Conservation (phyloP, 1,140 invertebrate species). For the Agrilus planipennis region DNA sequence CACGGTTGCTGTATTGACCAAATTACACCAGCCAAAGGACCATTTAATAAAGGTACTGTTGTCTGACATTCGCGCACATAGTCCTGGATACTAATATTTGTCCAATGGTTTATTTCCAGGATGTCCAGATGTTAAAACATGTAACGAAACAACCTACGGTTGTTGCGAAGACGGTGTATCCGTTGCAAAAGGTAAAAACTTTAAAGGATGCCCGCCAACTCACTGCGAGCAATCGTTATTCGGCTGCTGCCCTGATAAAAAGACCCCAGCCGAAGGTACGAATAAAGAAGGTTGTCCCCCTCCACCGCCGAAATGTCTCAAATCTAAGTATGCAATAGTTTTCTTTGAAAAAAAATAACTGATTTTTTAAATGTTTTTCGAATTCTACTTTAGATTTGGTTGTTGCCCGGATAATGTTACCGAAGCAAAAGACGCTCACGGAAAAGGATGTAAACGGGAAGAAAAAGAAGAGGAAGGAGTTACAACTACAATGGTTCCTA, state of each 20-base stretch:
- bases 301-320: slow-evolving; percentile 47
- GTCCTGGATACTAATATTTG: slow-evolving; percentile 5
- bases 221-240: slow-evolving; percentile 67
- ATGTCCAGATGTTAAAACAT: slow-evolving; percentile 60
- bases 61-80: neutral
- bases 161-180: slow-evolving; percentile 87
- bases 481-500: slow-evolving; percentile 29
- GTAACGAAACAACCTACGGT: slow-evolving; percentile 68
- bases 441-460: slow-evolving; percentile 48
- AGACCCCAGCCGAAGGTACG: slow-evolving; percentile 67
- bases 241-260: slow-evolving; percentile 76
- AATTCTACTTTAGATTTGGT: slow-evolving; percentile 42
- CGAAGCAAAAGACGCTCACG: slow-evolving; percentile 51
- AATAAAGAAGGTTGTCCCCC: slow-evolving; percentile 72
- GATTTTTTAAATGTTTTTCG: slow-evolving; percentile 37
- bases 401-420: slow-evolving; percentile 69
- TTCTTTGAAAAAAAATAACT: slow-evolving; percentile 43
- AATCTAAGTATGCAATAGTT: slow-evolving; percentile 52
- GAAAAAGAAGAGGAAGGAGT: slow-evolving; percentile 29
- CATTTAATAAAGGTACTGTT: slow-evolving; percentile 60
- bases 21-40: slow-evolving; percentile 67
- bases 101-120: slow-evolving; percentile 32
- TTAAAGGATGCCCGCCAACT: slow-evolving; percentile 63
- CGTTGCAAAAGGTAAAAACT: slow-evolving; percentile 54
- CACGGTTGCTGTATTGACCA: slow-evolving; percentile 89